Percentiles rank a stretch among this genome's conserved stretches.
Conservation (phyloP, 2,797 vertebrate species). For the Passerculus sandwichensis region DNA sequence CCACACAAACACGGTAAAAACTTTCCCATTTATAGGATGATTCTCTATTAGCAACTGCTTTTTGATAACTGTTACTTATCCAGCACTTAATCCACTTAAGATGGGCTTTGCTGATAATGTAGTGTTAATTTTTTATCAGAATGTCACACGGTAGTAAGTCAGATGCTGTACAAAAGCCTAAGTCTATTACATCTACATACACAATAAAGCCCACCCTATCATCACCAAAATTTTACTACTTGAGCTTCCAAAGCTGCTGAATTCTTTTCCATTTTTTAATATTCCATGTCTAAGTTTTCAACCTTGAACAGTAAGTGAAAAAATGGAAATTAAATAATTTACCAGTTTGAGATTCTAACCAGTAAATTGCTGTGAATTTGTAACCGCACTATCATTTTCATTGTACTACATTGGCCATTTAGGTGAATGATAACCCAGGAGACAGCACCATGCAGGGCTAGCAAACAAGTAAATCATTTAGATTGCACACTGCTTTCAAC, state of each 20-base stretch:
- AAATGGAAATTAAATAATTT: slow-evolving; percentile 72
- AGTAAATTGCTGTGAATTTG: slow-evolving; percentile 65
- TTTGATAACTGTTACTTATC: slow-evolving; percentile 1
- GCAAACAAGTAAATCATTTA: slow-evolving; percentile 75
- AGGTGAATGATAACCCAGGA: slow-evolving; percentile 68
- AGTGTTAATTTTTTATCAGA: slow-evolving; percentile 44
- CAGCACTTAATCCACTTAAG: slow-evolving; percentile 6
- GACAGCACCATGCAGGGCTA: slow-evolving; percentile 67
- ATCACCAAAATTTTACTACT: background rate
- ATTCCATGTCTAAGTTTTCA: slow-evolving; percentile 39
- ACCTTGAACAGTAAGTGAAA: slow-evolving; percentile 56
- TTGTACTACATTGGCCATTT: slow-evolving; percentile 70
- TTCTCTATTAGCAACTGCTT: background rate
- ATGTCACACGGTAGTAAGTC: background rate
- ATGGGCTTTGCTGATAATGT: slow-evolving; percentile 23
- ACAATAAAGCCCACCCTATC: background rate
- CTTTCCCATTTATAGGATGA: background rate
- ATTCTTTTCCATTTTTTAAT: slow-evolving; percentile 36
- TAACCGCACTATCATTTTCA: slow-evolving; percentile 63
- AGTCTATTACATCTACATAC: background rate
- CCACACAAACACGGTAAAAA: background rate
- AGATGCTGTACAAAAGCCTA: background rate
- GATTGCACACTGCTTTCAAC: slow-evolving; percentile 62
- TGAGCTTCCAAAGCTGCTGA: slow-evolving; percentile 10
- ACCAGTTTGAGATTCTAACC: slow-evolving; percentile 63